Percentiles rank a stretch among this genome's conserved stretches.
These are phyloP conservation scores for Heliornis fulica DNA, from an alignment of 2,113 vertebrate genomes.

Conservation along the genomic window DNA sequence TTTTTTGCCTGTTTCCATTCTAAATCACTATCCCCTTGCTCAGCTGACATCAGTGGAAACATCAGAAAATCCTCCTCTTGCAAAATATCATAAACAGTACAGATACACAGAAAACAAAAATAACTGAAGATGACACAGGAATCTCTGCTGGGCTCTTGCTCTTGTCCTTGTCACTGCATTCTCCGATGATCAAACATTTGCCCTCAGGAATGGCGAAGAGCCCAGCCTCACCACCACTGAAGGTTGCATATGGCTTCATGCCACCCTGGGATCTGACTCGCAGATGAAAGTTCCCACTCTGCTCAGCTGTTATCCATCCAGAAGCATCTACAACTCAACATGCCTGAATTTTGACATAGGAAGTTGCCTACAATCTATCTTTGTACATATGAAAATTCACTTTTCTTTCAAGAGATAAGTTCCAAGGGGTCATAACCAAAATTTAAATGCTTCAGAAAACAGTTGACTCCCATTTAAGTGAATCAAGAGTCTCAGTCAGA, in stretches of 20 bases:
- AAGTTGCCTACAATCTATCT: not conserved
- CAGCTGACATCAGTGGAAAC: not conserved
- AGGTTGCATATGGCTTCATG: not conserved
- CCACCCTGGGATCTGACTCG: not conserved
- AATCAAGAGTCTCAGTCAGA: not conserved
- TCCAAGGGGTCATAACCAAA: not conserved
- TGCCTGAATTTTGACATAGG: not conserved
- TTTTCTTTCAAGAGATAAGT: not conserved
- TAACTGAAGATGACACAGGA: not conserved
- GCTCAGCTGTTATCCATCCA: not conserved
- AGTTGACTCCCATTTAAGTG: not conserved
- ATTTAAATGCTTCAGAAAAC: not conserved
- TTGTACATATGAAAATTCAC: not conserved
- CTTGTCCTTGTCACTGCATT: not conserved
- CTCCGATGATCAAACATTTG: not conserved
- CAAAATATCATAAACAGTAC: not conserved
- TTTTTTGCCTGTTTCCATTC: slow-evolving; percentile 20
- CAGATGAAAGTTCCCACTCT: not conserved
- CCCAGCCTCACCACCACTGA: not conserved
- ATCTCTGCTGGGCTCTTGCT: not conserved
- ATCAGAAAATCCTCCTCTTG: not conserved
- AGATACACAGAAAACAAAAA: not conserved
- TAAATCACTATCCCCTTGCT: not conserved
- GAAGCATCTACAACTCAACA: not conserved
- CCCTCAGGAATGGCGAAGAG: not conserved